Percentiles rank a stretch among this genome's conserved stretches.
phyloP scores from a whole-genome alignment of 2,888 invertebrate genomes.

The Orthonychiurus folsomi region DNA sequence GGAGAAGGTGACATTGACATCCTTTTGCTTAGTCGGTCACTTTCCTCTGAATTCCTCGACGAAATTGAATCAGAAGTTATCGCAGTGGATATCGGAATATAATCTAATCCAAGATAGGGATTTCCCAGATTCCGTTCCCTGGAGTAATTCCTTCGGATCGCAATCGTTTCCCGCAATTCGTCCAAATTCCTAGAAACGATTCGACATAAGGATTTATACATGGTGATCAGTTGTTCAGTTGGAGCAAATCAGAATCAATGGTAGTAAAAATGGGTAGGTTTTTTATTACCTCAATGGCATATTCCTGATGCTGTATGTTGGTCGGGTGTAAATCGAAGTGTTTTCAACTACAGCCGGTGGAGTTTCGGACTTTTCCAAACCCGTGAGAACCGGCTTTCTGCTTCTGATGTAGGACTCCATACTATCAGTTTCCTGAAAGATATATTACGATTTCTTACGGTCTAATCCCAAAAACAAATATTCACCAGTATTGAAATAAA shows the following conservation, averaged over 20 bases:
- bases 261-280: too few relatives aligned
- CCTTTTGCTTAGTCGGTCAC: too few relatives aligned
- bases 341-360: neutral
- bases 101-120: too few relatives aligned
- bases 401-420: neutral
- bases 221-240: too few relatives aligned
- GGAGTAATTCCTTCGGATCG: constrained; percentile 8
- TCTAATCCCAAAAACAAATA: neutral
- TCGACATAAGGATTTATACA: too few relatives aligned
- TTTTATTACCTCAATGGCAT: neutral
- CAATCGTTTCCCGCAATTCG: constrained; percentile 11
- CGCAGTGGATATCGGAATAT: too few relatives aligned
- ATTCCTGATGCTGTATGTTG: neutral
- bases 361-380: neutral
- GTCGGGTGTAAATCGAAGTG: neutral
- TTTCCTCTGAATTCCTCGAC: too few relatives aligned
- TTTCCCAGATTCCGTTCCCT: constrained; percentile 3
- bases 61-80: too few relatives aligned
- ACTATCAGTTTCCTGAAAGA: neutral
- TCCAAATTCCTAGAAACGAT: constrained; percentile 5
- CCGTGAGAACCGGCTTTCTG: neutral
- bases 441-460: neutral
- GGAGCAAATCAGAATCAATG: too few relatives aligned
- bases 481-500: too few relatives aligned
- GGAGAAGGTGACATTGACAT: too few relatives aligned